A percentile compares a stretch with the other conserved stretches of the same genome.
Conservation (phyloP, 2,113 vertebrate species). For the Pterocles burchelli region DNA sequence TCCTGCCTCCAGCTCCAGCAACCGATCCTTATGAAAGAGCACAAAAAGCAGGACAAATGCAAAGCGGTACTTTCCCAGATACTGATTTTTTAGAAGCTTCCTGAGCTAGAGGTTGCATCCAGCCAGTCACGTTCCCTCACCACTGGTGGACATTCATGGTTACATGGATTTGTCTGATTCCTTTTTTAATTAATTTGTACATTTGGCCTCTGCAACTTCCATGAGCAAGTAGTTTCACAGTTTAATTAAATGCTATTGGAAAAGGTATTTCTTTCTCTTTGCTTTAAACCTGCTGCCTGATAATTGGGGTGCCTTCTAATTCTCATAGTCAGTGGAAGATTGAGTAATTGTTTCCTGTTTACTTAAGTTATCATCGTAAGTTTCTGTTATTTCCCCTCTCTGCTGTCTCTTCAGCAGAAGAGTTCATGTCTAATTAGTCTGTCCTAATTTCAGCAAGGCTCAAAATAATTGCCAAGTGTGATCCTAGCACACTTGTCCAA, state of each 20-base stretch:
- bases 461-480: slow-evolving; percentile 1
- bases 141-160: not conserved
- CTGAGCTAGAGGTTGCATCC: not conserved
- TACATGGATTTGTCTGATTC: not conserved
- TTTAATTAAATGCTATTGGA: slow-evolving; percentile 13
- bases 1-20: not conserved
- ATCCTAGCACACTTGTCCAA: not conserved
- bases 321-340: slow-evolving; percentile 17
- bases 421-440: slow-evolving; percentile 41
- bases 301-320: slow-evolving; percentile 24
- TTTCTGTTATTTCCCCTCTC: slow-evolving; percentile 18
- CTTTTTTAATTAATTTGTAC: not conserved
- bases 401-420: slow-evolving; percentile 17
- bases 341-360: slow-evolving; percentile 40
- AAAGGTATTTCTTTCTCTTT: slow-evolving; percentile 14
- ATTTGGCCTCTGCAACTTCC: not conserved
- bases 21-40: not conserved
- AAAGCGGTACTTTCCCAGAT: not conserved
- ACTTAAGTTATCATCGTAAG: slow-evolving; percentile 29
- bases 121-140: not conserved
- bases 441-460: slow-evolving; percentile 22
- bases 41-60: not conserved
- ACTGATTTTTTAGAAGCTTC: not conserved
- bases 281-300: slow-evolving; percentile 15
- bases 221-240: not conserved